Base-by-base conservation (phyloP, 2,797 vertebrate species). In the Pseudopleuronectes americanus region DNA sequence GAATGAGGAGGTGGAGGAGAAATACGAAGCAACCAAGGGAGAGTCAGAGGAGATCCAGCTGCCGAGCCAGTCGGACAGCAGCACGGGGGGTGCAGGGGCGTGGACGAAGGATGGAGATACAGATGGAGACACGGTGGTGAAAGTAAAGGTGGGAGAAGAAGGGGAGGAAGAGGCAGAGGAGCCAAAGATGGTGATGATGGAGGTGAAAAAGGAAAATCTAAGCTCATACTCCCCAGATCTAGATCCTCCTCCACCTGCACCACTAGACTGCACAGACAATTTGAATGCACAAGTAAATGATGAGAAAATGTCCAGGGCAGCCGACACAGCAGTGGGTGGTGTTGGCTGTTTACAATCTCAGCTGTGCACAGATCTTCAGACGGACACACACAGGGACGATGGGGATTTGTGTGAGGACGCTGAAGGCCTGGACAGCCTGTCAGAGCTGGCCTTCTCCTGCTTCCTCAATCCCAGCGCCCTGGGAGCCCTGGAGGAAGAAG, bases 11-110 rank as follows among this genome's bases (percentile, higher is more conserved):
- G 61, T 19, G 21, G 89, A 90, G 80, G 70, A 86, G 67, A 93
- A 93, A 71, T 92, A 93, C 0, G 80, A 85, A 64, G 80, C 87
- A 3, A 64, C 66, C 9, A 89, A 85, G 68, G 64, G 89, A 77
- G 87, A 93, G 64, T 67, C 51, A 0, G 97, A 98, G 71, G 98
- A 98, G 57, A 92, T 96, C 31, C 97, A 99, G 84, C 92, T 97
- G 77, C 97, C 98, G 7, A 98, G 97, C 86, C 97, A 98, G 77
- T 99, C 97, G 0, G 96, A 98, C 79, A 95, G 95, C 17, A 89
- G 94, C 0, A 79, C 86, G 0, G 85, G 77, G 12, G 83, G 67
- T 2, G 33, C 6, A 3, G 67, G n/a, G 0, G 16, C 8, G 3
- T 92, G 87, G 72, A 86, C 85, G 56, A 89, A 79, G 6, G 67